Conservation (phyloP, 2,797 vertebrate species). For the Dryobates pubescens region DNA sequence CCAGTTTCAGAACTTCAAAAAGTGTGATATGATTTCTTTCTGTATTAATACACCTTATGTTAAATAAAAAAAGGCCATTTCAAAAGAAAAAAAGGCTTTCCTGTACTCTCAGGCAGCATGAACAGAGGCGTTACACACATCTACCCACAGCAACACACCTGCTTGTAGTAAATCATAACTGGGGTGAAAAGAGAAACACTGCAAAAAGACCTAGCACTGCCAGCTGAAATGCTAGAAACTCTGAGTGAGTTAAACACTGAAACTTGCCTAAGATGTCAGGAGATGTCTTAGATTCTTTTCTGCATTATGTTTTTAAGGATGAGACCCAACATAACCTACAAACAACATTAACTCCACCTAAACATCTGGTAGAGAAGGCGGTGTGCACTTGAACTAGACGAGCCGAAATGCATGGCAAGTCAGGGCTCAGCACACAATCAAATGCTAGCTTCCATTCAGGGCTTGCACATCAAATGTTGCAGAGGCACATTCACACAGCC, state of each 20-base stretch:
- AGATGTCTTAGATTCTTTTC: not conserved
- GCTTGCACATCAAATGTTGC: not conserved
- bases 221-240: not conserved
- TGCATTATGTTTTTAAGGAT: not conserved
- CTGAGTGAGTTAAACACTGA: not conserved
- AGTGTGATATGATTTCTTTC: not conserved
- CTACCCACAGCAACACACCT: not conserved
- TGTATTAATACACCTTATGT: not conserved
- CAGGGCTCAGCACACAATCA: not conserved
- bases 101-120: not conserved
- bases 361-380: not conserved
- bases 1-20: not conserved
- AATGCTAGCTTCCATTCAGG: not conserved
- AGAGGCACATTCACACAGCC: not conserved
- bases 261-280: not conserved
- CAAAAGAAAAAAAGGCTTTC: not conserved
- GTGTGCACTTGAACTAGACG: rapidly evolving
- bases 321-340: not conserved
- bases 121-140: not conserved
- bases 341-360: not conserved
- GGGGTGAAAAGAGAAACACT: rapidly evolving
- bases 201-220: not conserved
- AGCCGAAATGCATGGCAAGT: not conserved
- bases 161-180: not conserved
- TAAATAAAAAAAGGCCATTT: not conserved